phyloP scores from a whole-genome alignment of 1,140 invertebrate species.

The Heliconius hermathena region DNA sequence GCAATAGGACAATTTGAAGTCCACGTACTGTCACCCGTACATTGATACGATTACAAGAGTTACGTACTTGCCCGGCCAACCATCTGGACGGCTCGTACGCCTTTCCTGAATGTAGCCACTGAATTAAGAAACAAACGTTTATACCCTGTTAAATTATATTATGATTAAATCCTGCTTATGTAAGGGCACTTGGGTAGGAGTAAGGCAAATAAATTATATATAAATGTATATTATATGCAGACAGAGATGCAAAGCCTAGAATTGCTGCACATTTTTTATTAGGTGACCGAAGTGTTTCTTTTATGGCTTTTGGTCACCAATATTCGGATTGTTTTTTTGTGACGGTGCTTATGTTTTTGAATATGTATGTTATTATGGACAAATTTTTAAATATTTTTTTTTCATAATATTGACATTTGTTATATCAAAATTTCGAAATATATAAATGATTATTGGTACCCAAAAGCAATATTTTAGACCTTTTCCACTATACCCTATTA shows the following conservation, averaged over 20 bases:
- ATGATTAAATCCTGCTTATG: conserved; percentile 37
- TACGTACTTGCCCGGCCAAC: conserved; percentile 98
- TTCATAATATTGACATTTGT: too few relatives aligned
- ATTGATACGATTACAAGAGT: conserved; percentile 73
- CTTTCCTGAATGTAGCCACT: conserved; percentile 99
- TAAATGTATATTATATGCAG: conserved; percentile 50
- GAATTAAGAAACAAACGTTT: conserved; percentile 81
- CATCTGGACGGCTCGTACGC: conserved; percentile 98
- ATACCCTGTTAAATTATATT: conserved; percentile 52
- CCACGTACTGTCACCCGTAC: conserved; percentile 42
- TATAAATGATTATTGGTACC: conserved; percentile 35
- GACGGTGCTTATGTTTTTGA: neutral
- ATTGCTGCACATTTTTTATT: conserved; percentile 36
- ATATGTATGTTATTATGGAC: neutral
- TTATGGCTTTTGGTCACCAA: conserved; percentile 37
- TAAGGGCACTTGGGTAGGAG: conserved; percentile 36
- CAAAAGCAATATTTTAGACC: conserved; percentile 38
- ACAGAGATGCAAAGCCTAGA: conserved; percentile 70
- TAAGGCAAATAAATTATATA: conserved; percentile 61
- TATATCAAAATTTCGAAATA: neutral
- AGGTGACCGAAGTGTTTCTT: conserved; percentile 28
- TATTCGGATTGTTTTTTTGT: neutral
- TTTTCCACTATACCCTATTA: conserved; percentile 13
- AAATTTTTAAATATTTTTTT: too few relatives aligned
- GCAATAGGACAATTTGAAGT: neutral